Evolutionary conservation across 2,888 invertebrate species (phyloP), one percentile per base, ranked within the genome.

Genomic region (Phengaris alcon): DNA sequence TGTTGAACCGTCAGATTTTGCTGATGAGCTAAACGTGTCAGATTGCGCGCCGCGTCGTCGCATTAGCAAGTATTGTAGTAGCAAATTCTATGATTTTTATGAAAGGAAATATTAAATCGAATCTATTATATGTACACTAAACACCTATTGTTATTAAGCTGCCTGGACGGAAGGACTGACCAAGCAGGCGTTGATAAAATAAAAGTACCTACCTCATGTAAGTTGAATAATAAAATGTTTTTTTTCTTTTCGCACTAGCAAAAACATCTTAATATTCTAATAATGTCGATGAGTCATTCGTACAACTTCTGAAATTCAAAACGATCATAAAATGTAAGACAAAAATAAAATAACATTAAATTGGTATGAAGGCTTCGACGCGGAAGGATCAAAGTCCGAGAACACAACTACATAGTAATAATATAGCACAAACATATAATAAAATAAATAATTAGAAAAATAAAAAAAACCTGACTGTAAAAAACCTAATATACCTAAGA

Each of bases 341-440:
- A 12, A 4, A 12, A 64, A 35, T 35, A 55, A n/a, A n/a, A 55
- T 0, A 64, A 64, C 64, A 64, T 64, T 64, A 64, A 64, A 35
- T 35, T 35, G 35, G 2, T 59, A 22, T 59, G 59, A 59, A 59
- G 22, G 4, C n/a, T 15, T 15, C 15, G 57, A 64, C 64, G 64
- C 64, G 35, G 64, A 64, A 64, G 64, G 35, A 64, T 64, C 44
- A 12, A 64, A 35, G 59, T 59, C 35, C 59, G 22, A 59, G 64
- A 44, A 44, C 12, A 10, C 22, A 22, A 22, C 22, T 48, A 48
- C 8, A 0, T 15, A 15, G 57, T 55, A 55, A 54, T 59, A 59
- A 59, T 59, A 59, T 35, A 12, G 64, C 35, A 64, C 44, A 35
- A 35, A 64, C 64, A 12, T n/a, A n/a, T n/a, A n/a, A n/a, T n/a